Evolutionary conservation across 2,888 invertebrate genomes (phyloP), one percentile per base, ranked within the genome.

Genomic region (Ecliptopera silaceata): DNA sequence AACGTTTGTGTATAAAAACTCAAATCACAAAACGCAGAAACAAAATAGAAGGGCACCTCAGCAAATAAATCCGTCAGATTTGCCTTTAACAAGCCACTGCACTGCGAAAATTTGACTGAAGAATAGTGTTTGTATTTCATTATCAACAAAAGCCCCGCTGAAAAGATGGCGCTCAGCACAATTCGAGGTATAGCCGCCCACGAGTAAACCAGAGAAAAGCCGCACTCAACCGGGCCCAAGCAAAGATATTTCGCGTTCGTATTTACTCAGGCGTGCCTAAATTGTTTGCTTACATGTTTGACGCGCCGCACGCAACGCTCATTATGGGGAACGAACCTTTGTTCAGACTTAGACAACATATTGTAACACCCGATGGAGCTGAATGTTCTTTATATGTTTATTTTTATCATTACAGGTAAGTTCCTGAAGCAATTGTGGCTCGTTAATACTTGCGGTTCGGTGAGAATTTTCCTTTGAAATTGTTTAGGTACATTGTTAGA

Each of bases 281-380:
- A 88, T 86, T 89, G 90, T 90, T 90, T 91, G 87, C 88, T 88
- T 88, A 90, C 86, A 88, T 86, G 89, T 90, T 88, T 88, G 91
- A 89, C 88, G 86, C 89, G 83, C 82, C 84, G 82, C 87, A 89
- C 88, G 88, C 89, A 89, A 86, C 84, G 84, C 87, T 91, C 90
- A 91, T 91, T 91, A 91, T 79, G 81, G 82, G 77, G 75, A 82
- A 82, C 82, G 80, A 75, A 71, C 84, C 88, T 88, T 89, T 89
- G 86, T 88, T 88, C 86, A 84, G 78, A 82, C 86, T 86, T 84
- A 86, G 80, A 84, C 82, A 86, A 88, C 83, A 84, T 83, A 86
- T 84, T 86, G 85, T 87, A 86, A 85, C 83, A 81, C 80, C 83
- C 86, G 72, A 86, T 87, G 80, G 80, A 84, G 78, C 82, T 76